Evolutionary conservation across 2,113 vertebrate genomes (phyloP), one percentile per base, ranked within the genome.

Genomic region (Mixornis gularis): DNA sequence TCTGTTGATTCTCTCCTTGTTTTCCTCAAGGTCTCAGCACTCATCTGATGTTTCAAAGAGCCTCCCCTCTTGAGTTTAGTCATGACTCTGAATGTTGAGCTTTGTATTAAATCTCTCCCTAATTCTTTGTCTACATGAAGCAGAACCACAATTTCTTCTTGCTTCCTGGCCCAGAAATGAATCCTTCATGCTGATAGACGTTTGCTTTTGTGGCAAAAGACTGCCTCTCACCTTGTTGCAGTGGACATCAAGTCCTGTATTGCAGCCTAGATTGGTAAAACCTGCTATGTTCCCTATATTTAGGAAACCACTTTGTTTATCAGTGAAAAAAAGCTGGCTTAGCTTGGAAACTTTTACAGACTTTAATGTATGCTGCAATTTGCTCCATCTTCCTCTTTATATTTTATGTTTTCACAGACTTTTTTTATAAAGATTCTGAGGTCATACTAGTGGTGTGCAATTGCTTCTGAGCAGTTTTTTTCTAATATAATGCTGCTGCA

Each of bases 281-380:
- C 34, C 44, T 74, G 40, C 40, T 92, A 1, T 53, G n/a, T 81
- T 76, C 13, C 20, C 65, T 66, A 1, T 62, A 30, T 64, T 77
- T 92, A 84, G 80, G 87, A 87, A 92, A 93, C 29, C 21, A 59
- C 12, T 71, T 70, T 27, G n/a, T 92, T 92, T 92, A 85, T 90
- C 48, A 56, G 30, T 82, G 52, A 56, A 64, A 83, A 92, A 91
- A 90, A 74, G 30, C 30, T 78, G 52, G 9, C 52, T 74, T 86
- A 66, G 69, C 60, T 92, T 86, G 60, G 64, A 84, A 94, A 66
- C 14, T 36, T 58, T 36, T 59, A 48, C 59, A 74, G 72, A 43
- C 52, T 87, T 86, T 64, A 52, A 64, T 82, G 36, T 64, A 82
- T 76, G 53, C 40, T 72, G 63, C 58, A 87, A 44, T 87, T 94